phyloP scores from a whole-genome alignment of 1,140 invertebrate species.

The Papilio glaucus region DNA sequence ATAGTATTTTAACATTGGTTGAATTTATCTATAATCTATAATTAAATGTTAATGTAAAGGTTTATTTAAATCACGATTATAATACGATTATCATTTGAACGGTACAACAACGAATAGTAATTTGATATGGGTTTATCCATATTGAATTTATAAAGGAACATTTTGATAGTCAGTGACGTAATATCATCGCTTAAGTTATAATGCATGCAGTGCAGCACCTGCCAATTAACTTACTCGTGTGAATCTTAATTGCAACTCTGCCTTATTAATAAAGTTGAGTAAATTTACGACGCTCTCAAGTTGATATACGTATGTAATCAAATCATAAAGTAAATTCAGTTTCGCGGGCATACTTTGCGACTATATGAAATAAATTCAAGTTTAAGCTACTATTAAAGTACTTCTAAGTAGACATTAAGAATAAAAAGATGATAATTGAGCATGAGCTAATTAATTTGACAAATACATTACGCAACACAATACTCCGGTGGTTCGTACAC shows the following conservation, averaged over 20 bases:
- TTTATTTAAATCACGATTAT: too few relatives aligned
- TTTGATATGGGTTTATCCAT: too few relatives aligned
- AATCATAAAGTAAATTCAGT: neutral
- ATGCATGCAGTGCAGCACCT: constrained; percentile 14
- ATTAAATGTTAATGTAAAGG: too few relatives aligned
- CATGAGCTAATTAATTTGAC: too few relatives aligned
- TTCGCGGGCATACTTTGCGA: neutral
- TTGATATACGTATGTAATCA: constrained; percentile 10
- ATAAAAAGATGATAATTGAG: too few relatives aligned
- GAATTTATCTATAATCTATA: too few relatives aligned
- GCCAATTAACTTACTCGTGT: constrained; percentile 13
- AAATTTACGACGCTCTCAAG: constrained; percentile 6
- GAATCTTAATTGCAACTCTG: constrained; percentile 11
- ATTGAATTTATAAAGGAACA: neutral
- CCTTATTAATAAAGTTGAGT: constrained; percentile 16
- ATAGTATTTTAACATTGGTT: neutral
- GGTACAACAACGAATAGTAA: too few relatives aligned
- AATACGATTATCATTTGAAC: too few relatives aligned
- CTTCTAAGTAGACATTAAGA: neutral
- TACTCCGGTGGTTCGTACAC: too few relatives aligned
- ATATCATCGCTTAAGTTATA: constrained; percentile 4
- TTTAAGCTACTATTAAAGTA: neutral
- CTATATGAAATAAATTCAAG: neutral
- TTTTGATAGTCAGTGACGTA: neutral
- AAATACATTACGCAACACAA: too few relatives aligned